Evolutionary conservation across 2,797 vertebrate species (phyloP).

Genomic region (Schizopygopsis malacanthus): DNA sequence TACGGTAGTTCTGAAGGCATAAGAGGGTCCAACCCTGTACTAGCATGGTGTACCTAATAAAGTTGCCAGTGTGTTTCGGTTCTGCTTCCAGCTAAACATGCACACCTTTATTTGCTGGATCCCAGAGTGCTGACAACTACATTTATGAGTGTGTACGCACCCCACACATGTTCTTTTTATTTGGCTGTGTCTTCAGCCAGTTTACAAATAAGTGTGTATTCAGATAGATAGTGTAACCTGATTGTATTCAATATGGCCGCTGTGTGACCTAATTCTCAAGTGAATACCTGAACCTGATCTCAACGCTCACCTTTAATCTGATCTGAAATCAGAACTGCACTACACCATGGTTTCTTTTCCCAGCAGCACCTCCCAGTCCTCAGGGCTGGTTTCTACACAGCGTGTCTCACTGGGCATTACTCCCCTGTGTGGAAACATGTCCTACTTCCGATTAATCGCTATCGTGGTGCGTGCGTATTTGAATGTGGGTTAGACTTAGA

Average conservation of each 20-base stretch:
- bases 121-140: neutral
- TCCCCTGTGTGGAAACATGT: constrained; percentile 19
- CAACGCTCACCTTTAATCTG: constrained; percentile 35
- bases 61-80: no score
- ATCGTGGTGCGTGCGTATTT: neutral
- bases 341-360: constrained; percentile 10
- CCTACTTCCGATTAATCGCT: constrained; percentile 12
- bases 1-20: no score
- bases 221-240: constrained; percentile 39
- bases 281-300: constrained; percentile 28
- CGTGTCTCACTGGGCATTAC: neutral
- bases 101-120: constrained; percentile 21
- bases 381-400: constrained; percentile 14
- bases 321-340: constrained; percentile 40
- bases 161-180: neutral
- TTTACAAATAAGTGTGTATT: neutral
- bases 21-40: no score
- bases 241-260: constrained; percentile 6
- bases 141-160: neutral
- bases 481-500: neutral
- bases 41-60: no score
- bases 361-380: constrained; percentile 15
- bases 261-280: constrained; percentile 27
- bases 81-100: neutral
- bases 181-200: neutral